A percentile compares a stretch with the other conserved stretches of the same genome.
phyloP scores from a whole-genome alignment of 2,888 invertebrate species.

The Arge pagana region DNA sequence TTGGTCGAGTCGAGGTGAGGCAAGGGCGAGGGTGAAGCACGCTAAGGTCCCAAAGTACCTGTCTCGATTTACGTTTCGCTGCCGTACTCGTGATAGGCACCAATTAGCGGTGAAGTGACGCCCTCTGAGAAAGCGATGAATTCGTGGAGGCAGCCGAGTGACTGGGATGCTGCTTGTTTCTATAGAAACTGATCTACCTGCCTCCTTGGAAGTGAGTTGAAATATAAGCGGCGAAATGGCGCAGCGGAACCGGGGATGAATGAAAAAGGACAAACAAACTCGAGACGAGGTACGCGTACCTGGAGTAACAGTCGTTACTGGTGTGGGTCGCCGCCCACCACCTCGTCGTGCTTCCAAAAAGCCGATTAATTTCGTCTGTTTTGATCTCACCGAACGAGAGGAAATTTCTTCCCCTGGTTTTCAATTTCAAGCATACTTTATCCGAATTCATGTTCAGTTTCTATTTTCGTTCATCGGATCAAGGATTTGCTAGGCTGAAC shows the following conservation, averaged over 20 bases:
- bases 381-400: slow-evolving; percentile 39
- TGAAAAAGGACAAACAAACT: too few species aligned
- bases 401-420: too few species aligned
- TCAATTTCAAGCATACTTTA: too few species aligned
- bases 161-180: slow-evolving; percentile 5
- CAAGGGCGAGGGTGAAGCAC: neutral
- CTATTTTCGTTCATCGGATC: too few species aligned
- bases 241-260: too few species aligned
- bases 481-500: too few species aligned
- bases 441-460: too few species aligned
- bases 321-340: too few species aligned
- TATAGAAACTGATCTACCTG: slow-evolving; percentile 16
- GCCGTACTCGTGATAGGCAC: slow-evolving; percentile 17
- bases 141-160: neutral
- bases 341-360: slow-evolving; percentile 40
- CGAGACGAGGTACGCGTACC: slow-evolving; percentile 16
- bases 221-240: slow-evolving; percentile 4
- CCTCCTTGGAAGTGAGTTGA: slow-evolving; percentile 8
- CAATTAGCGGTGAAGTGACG: slow-evolving; percentile 17
- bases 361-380: slow-evolving; percentile 43
- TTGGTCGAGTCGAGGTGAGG: slow-evolving; percentile 22
- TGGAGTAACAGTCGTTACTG: too few species aligned
- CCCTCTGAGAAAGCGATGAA: slow-evolving; percentile 8
- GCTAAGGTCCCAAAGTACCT: slow-evolving; percentile 32
- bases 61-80: slow-evolving; percentile 12